Evolutionary conservation across 1,140 invertebrate genomes (phyloP), one percentile per base, ranked within the genome.

Genomic region (Hydropsyche tenuis): DNA sequence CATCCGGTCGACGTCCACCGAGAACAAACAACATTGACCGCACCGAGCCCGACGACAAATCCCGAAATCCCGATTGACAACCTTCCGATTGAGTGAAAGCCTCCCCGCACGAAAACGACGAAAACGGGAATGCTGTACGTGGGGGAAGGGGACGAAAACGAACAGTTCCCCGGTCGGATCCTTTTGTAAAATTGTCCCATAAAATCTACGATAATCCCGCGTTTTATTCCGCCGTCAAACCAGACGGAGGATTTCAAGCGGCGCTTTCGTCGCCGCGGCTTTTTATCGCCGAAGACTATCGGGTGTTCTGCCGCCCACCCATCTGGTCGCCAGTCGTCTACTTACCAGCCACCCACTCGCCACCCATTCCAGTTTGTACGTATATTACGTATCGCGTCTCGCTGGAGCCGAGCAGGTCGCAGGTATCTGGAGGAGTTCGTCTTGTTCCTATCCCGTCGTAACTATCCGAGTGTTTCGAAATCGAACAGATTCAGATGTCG

Each of bases 171-270:
- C 27, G 16, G 42, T 16, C 16, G 22, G 73, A 56, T 72, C 74
- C 69, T 66, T 75, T 75, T 72, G 71, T 72, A 68, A 72, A 75
- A 75, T 75, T 68, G 74, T 75, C 70, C 70, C 70, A 75, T 72
- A 66, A 75, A 75, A 75, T 75, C 69, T 69, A 48, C 69, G 69
- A 75, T 75, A 75, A 75, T 75, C 74, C 74, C 62, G 46, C 62
- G 48, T 56, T 75, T 75, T 75, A 75, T 75, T 75, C 74, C 64
- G 63, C 68, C 69, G 69, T 62, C 69, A 75, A 69, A 75, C 69
- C 68, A 64, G 25, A 64, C 69, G 56, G 23, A 56, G 73, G 70
- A 25, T 73, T 53, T 65, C 66, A 5, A 27, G 42, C 18, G 68
- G 27, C 22, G 27, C 37, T 65, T 27, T n/a, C 43, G 30, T n/a